Evolutionary conservation across 2,888 invertebrate species (phyloP).

Genomic region (Eulithis prunata): DNA sequence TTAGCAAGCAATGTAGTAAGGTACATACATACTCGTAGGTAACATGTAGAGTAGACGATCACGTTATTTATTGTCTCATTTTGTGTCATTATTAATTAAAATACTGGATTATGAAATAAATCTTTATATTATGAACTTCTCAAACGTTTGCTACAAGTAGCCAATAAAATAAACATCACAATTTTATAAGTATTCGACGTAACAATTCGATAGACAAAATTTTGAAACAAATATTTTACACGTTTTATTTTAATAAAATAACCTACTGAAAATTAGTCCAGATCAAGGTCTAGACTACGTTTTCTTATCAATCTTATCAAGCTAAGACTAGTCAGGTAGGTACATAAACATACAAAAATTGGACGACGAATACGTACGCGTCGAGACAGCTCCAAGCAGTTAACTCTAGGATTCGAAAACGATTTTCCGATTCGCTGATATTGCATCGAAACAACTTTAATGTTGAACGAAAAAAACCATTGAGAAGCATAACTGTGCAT

Average conservation of each 20-base stretch:
- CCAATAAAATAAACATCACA: conserved; percentile 37
- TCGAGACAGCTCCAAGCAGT: not conserved
- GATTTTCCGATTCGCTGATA: too few relatives aligned
- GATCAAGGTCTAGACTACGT: conserved; percentile 41
- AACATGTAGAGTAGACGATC: not conserved
- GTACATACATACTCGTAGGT: too few relatives aligned
- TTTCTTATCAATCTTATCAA: conserved; percentile 51
- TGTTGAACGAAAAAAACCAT: too few relatives aligned
- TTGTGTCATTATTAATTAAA: conserved; percentile 31
- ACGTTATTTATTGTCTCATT: not conserved
- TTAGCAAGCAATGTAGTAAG: conserved; percentile 5
- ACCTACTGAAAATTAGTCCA: conserved; percentile 26
- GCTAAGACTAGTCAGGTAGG: conserved; percentile 41
- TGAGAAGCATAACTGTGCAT: not conserved
- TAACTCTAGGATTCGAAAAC: too few relatives aligned
- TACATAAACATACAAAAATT: conserved; percentile 1
- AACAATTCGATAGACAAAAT: conserved; percentile 27
- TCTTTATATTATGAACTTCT: conserved; percentile 46
- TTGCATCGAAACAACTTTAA: too few relatives aligned
- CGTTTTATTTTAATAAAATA: conserved; percentile 20
- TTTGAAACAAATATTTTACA: conserved; percentile 25
- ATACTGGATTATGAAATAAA: conserved; percentile 40
- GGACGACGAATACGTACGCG: not conserved
- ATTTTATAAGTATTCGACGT: conserved; percentile 40
- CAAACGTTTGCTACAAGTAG: conserved; percentile 40